phyloP scores from a whole-genome alignment of 1,140 invertebrate genomes.

The Drosophila asahinai region DNA sequence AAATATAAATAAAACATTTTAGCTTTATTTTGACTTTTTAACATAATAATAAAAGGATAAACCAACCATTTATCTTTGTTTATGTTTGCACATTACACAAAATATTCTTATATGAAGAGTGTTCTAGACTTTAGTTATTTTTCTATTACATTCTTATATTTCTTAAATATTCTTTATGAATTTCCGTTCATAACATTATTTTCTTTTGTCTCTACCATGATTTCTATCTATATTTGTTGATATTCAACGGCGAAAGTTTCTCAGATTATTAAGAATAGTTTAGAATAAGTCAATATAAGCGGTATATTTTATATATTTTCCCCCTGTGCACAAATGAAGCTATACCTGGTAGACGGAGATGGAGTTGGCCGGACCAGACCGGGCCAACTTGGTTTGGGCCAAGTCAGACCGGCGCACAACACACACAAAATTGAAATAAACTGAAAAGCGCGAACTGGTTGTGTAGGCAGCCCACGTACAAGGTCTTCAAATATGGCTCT shows the following conservation, averaged over 20 bases:
- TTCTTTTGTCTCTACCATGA: too few species aligned
- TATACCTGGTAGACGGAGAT: constrained; percentile 42
- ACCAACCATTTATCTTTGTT: too few species aligned
- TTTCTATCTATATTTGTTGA: too few species aligned
- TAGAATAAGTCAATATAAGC: neutral
- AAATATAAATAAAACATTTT: too few species aligned
- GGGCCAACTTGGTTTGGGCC: constrained; percentile 20
- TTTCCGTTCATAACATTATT: too few species aligned
- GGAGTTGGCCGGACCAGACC: constrained; percentile 34
- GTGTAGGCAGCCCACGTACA: constrained; percentile 81
- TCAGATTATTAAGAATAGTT: neutral
- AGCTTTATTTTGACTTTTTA: too few species aligned
- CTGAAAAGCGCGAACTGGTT: constrained; percentile 75
- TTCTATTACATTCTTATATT: neutral
- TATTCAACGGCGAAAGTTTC: too few species aligned
- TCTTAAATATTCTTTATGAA: neutral
- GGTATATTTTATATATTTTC: neutral
- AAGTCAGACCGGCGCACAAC: constrained; percentile 18
- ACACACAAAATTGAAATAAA: constrained; percentile 72
- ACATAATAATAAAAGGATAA: too few species aligned
- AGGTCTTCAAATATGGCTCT: constrained; percentile 82
- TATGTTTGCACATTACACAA: too few species aligned
- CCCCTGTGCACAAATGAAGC: constrained; percentile 2
- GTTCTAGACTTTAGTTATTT: neutral
- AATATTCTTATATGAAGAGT: too few species aligned